Evolutionary conservation across 2,797 vertebrate genomes (phyloP), one percentile per base, ranked within the genome.

Genomic region (Rhynchonycteris naso): DNA sequence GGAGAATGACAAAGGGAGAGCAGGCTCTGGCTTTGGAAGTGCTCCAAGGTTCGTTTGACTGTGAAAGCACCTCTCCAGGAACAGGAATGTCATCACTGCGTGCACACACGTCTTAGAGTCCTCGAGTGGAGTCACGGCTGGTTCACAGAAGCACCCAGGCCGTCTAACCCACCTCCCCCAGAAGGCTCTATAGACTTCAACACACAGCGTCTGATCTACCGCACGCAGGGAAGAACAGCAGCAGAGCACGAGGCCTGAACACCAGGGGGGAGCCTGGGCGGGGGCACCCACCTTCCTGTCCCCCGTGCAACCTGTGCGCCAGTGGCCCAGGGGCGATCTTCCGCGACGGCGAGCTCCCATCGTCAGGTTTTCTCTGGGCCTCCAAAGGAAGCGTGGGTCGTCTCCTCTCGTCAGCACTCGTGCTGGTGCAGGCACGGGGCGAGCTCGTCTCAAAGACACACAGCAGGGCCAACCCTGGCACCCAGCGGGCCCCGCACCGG

Each of bases 41-140:
- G 68, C 28, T 76, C 91, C 58, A 58, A 16, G 85, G 65, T 47
- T 3, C 35, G 10, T 10, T 1, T 65, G 74, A 85, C 82, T 84
- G 47, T 8, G 52, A 90, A 50, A 22, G 43, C n/a, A 35, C 14
- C 38, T 84, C 84, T 87, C 56, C 47, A 84, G 86, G 90, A 83
- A 93, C 76, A 85, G 38, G 52, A 50, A 28, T 47, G 26, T 65
- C 56, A n/a, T 30, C 82, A 22, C 74, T 28, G 43, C 78, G 47
- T 5, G 61, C 28, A 54, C 71, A 75, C 16, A 24, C 26, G 19
- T 30, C 12, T 92, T 56, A 24, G 68, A 65, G 21, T 54, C 10
- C 66, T 22, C 30, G 8, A 35, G 19, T 61, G 30, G 71, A 47
- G 30, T 7, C 56, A 8, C 15, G 90, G 28, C 54, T 43, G 54